Evolutionary conservation across 1,140 invertebrate genomes (phyloP).

Genomic region (Nomia melanderi): DNA sequence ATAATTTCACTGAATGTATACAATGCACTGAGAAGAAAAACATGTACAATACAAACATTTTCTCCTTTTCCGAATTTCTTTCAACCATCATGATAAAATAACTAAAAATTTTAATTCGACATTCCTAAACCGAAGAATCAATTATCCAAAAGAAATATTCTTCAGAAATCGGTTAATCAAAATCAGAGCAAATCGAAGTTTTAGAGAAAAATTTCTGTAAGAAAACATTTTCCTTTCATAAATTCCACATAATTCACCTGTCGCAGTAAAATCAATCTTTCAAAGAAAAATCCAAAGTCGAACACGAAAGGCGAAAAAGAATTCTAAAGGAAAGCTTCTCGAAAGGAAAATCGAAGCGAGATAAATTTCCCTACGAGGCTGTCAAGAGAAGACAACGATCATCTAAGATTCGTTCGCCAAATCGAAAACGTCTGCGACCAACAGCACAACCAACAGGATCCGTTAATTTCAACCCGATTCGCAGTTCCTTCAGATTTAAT

Average conservation of each 20-base stretch:
- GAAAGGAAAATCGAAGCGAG: not conserved
- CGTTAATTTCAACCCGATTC: not conserved
- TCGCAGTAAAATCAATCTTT: not conserved
- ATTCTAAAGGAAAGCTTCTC: not conserved
- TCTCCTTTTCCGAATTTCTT: not conserved
- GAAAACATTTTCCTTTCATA: not conserved
- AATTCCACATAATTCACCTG: not conserved
- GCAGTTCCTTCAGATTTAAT: constrained; percentile 14
- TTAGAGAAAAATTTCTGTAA: no score
- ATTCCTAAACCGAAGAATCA: not conserved
- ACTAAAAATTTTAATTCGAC: not conserved
- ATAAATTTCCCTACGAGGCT: not conserved
- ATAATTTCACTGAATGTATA: no score
- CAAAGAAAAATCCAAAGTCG: not conserved
- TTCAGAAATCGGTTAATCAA: no score
- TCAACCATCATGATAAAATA: not conserved
- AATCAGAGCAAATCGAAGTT: no score
- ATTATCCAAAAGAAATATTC: not conserved
- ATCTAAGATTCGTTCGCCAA: not conserved
- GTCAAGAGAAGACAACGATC: not conserved
- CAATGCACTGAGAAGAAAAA: not conserved
- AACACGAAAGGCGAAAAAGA: not conserved
- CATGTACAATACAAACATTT: not conserved
- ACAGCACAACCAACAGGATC: not conserved
- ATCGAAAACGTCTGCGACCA: not conserved